Percentiles rank a stretch among this genome's conserved stretches.
Evolutionary conservation across 2,888 invertebrate species (phyloP).

Genomic region (Coremacera marginata): DNA sequence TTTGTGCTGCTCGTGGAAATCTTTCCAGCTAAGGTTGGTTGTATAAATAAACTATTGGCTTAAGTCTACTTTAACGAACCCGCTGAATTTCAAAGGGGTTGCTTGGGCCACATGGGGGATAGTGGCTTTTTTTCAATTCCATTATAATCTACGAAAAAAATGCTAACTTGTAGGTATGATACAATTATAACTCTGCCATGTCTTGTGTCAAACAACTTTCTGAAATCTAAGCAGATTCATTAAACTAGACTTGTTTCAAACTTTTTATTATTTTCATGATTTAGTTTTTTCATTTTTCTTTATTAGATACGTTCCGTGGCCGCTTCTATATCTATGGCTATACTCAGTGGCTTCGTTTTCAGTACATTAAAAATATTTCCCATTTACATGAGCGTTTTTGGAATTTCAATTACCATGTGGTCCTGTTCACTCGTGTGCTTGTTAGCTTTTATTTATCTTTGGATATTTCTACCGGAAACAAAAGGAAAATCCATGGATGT

Average conservation of each 20-base stretch:
- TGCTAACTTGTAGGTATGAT: too few species aligned
- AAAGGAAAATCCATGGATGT: conserved; percentile 62
- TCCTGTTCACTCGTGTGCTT: conserved; percentile 56
- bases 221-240: too few species aligned
- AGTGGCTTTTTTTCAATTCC: too few species aligned
- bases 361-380: conserved; percentile 61
- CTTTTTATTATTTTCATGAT: neutral
- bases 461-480: conserved; percentile 62
- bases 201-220: too few species aligned
- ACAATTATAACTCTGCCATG: too few species aligned
- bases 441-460: conserved; percentile 59
- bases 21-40: conserved; percentile 62
- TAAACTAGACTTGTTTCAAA: too few species aligned
- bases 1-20: conserved; percentile 64
- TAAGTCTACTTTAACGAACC: too few species aligned
- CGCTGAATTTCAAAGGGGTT: too few species aligned
- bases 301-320: conserved; percentile 61
- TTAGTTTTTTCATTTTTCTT: neutral
- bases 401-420: conserved; percentile 63
- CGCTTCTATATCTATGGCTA: conserved; percentile 55
- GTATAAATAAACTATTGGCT: neutral
- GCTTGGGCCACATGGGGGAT: too few species aligned
- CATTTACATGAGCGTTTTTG: conserved; percentile 53
- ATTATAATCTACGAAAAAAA: too few species aligned
- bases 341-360: conserved; percentile 58